Evolutionary conservation across 2,888 invertebrate species (phyloP), one percentile per base, ranked within the genome.

Genomic region (Temnothorax ravouxi): DNA sequence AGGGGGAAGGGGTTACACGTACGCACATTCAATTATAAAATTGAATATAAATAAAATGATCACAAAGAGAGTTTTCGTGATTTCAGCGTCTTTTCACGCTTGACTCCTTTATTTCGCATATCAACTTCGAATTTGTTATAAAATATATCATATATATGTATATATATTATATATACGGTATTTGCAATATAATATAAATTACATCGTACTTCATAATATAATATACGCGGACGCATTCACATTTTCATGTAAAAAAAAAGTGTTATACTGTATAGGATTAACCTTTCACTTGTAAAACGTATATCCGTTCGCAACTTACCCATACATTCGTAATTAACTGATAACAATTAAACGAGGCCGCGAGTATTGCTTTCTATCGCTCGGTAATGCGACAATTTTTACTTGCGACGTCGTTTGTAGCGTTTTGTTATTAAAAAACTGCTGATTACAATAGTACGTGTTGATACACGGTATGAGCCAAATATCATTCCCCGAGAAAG

Each of bases 291-390:
- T 59, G 56, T 69, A 59, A 79, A 79, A 71, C 21, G 11, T 66
- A 77, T 56, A 34, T n/a, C 29, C 77, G 44, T 34, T 79, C 56
- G 44, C 44, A 69, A 69, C 29, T 79, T 56, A 77, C 50, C 47
- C 34, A 61, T 61, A 38, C 62, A 38, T 47, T 41, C 59, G 6
- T 62, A 74, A 64, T 44, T 52, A 72, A 72, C 38, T 47, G 67
- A 62, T 61, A 64, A 83, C 77, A 59, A 44, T 79, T 69, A 69
- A 79, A 79, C 79, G 56, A 79, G 69, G 69, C 71, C 79, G 77
- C 77, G 71, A 71, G 76, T 82, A 76, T 82, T 82, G 64, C 64
- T 82, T 77, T 77, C 34, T 9, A 54, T 76, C 64, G 62, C 76
- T 44, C 9, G 44, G 25, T 15, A 62, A 81, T 50, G 62, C 62